Conservation (phyloP, 2,888 invertebrate genomes). For the Amphipyra berbera region DNA sequence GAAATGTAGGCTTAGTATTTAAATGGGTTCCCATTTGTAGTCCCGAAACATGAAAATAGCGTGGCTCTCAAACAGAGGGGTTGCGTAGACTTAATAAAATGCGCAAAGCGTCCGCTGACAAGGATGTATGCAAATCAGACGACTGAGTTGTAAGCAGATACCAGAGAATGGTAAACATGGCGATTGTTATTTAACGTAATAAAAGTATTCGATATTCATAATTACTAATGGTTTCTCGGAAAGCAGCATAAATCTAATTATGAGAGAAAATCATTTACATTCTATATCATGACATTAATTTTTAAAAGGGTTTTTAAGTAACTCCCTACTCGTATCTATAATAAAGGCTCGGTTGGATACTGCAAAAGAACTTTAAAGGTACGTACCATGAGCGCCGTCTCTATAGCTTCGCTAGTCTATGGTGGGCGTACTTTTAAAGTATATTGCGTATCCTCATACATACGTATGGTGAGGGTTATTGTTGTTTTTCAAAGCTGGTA, state of each 20-base stretch:
- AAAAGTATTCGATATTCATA: background rate
- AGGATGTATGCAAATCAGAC: conserved; percentile 68
- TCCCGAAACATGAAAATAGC: conserved; percentile 90
- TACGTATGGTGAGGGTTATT: conserved; percentile 83
- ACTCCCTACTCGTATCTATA: background rate
- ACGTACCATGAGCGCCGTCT: conserved; percentile 37
- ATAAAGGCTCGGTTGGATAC: background rate
- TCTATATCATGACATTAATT: no score
- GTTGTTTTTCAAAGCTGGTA: conserved; percentile 87
- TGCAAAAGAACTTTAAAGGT: conserved; percentile 9
- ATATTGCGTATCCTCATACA: conserved; percentile 86
- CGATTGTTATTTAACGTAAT: background rate
- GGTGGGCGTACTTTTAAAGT: conserved; percentile 78
- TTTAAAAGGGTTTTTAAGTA: no score
- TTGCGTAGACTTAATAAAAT: conserved; percentile 79
- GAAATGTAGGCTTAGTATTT: conserved; percentile 89
- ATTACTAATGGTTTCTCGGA: background rate
- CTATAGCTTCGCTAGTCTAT: conserved; percentile 67
- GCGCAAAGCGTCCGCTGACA: conserved; percentile 66
- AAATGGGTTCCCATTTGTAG: conserved; percentile 90
- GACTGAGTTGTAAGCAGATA: conserved; percentile 18
- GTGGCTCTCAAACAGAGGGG: conserved; percentile 88
- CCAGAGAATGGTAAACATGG: conserved; percentile 2
- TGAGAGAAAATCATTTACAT: no score
- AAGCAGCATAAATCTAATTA: no score